Base-by-base conservation (phyloP, 1,140 invertebrate genomes). In the Apis laboriosa region DNA sequence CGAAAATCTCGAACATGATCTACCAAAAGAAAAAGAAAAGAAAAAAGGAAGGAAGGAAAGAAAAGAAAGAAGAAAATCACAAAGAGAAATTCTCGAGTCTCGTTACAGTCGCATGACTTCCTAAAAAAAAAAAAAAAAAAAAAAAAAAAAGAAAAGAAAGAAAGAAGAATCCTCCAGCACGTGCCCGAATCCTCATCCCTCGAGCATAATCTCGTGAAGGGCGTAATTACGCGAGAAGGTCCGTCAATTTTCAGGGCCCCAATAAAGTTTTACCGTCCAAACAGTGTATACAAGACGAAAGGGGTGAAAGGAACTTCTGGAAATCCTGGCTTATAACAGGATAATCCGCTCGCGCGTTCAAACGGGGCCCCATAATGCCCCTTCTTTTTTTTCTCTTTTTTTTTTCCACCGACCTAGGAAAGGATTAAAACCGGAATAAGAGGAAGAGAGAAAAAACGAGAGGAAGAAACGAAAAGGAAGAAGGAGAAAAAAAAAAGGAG, bases 231-330 rank as follows among this genome's bases (percentile, higher is more conserved):
- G 64, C 34, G 53, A 34, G 19, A 21, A 0, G 3, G 56, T 2
- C 9, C 9, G 43, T 49, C 7, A 51, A 19, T 68, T 51, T 53
- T 9, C 11, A 17, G 43, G 72, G 34, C 12, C 80, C 21, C 56
- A 82, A 82, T 82, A 82, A 77, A 82, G 5, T 9, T 82, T 82
- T 68, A 82, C 64, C 55, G n/a, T n/a, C 56, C 11, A 43, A 19
- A 12, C 9, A 19, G 9, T 17, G 21, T 9, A 11, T 21, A 0
- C 19, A 68, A 77, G 21, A 43, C 60, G 21, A 66, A 70, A 43
- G 17, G 9, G 21, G 28, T 1, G 56, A 67, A n/a, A 17, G 9
- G 28, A 55, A 4, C 56, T 49, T 0, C 12, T 43, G 34, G 19
- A 28, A 60, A 60, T 58, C 55, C 73, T 67, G 11, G 56, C 64